Percentiles rank a stretch among this genome's conserved stretches.
These are phyloP conservation scores for Apantesis nais DNA, from an alignment of 2,888 invertebrate genomes.

Conservation along the genomic window DNA sequence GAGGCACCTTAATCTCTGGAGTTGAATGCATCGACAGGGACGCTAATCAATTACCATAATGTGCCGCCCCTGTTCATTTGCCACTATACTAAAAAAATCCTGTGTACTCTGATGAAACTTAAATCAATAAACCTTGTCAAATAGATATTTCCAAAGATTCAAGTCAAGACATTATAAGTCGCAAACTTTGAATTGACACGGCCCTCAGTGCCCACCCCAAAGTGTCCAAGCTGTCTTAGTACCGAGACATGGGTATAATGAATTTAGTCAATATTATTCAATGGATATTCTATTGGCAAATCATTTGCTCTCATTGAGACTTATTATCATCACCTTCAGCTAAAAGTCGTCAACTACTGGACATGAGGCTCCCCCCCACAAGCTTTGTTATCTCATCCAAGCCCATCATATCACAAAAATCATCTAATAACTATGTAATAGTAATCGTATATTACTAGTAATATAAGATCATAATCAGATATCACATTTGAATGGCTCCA, in stretches of 20 bases:
- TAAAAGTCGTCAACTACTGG: neutral
- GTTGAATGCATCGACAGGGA: too few species aligned
- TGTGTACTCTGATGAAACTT: neutral
- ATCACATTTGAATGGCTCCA: too few species aligned
- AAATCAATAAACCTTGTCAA: neutral
- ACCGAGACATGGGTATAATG: slow-evolving; percentile 33
- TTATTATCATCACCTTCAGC: neutral
- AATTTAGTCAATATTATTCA: slow-evolving; percentile 29
- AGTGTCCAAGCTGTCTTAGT: slow-evolving; percentile 40
- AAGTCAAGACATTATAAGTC: slow-evolving; percentile 26
- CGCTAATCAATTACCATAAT: too few species aligned
- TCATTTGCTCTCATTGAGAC: neutral
- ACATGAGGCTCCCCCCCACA: too few species aligned
- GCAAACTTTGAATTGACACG: slow-evolving; percentile 35
- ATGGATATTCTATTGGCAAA: slow-evolving; percentile 7
- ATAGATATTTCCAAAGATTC: slow-evolving; percentile 1
- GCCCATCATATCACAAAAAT: too few species aligned
- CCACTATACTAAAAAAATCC: too few species aligned
- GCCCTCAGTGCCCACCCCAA: slow-evolving; percentile 39
- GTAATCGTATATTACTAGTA: too few species aligned
- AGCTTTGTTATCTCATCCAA: too few species aligned
- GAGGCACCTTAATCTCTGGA: too few species aligned
- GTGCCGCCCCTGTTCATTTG: too few species aligned
- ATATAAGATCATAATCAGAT: too few species aligned
- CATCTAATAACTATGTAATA: too few species aligned